These are phyloP conservation scores for Panthera uncia DNA, from an alignment of 2,113 vertebrate genomes.

Conservation along the genomic window DNA sequence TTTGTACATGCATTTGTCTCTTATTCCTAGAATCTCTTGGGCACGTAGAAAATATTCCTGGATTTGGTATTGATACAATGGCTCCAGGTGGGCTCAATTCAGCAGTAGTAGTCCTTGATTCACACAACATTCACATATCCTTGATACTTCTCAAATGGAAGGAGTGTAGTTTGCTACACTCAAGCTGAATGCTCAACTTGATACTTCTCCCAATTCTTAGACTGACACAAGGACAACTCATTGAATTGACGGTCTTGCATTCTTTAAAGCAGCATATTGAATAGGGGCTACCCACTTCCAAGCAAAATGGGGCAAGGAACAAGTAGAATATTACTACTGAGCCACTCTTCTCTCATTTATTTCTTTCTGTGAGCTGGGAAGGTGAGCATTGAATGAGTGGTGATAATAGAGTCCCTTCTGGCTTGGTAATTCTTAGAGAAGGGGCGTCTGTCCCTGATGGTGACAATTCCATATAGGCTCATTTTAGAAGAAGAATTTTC, in stretches of 20 bases:
- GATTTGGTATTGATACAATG: not conserved
- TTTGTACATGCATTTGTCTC: not conserved
- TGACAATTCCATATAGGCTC: not conserved
- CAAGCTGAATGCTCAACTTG: not conserved
- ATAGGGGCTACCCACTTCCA: rapidly evolving
- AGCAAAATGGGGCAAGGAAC: rapidly evolving
- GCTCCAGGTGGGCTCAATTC: not conserved
- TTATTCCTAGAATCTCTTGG: not conserved
- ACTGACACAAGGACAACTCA: not conserved
- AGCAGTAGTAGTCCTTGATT: not conserved
- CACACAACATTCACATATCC: rapidly evolving
- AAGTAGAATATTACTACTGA: not conserved
- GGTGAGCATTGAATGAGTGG: not conserved
- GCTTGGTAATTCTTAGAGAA: not conserved
- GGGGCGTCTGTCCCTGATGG: rapidly evolving
- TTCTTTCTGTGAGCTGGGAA: not conserved
- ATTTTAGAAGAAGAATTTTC: not conserved
- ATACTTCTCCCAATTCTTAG: not conserved
- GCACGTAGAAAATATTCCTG: not conserved
- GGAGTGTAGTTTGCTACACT: rapidly evolving
- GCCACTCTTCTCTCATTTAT: rapidly evolving
- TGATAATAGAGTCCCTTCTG: not conserved
- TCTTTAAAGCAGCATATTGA: not conserved
- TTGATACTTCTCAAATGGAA: not conserved
- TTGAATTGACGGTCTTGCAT: no score